Base-by-base conservation (phyloP, 2,888 invertebrate species). In the Octonoba sinensis region DNA sequence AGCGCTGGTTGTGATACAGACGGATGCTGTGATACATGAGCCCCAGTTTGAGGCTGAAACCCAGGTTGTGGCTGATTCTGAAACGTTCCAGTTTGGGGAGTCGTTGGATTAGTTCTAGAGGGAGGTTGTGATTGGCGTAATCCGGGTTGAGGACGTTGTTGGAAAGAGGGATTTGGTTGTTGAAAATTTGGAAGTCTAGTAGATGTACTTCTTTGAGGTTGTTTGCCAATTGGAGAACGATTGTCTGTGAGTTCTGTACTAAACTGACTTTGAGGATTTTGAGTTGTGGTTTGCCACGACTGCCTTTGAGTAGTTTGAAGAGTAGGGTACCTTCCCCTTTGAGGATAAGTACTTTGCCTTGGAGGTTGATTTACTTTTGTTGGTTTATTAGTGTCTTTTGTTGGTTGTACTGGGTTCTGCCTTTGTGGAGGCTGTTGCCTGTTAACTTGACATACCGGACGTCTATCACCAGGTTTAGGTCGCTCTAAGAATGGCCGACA, bases 391-490 rank as follows among this genome's bases (percentile, higher is more conserved):
- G 36, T 15, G 18, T 62, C 62, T 62, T 62, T 62, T 18, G n/a
- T 44, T n/a, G 62, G 62, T 1, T 62, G 16, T n/a, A n/a, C 36
- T 4, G 57, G 59, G 16, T 24, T 70, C 47, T 70, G 70, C 22
- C 46, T 22, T 54, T 54, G 46, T 18, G 12, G 12, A 18, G 62
- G 67, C 8, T 27, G 24, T 57, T 56, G 75, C 16, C 49, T 20
- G 18, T 74, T 74, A 24, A 36, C 65, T 59, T 47, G 69, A 51
- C 82, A 82, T 4, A 82, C 22, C 20, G 82, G 82, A 8, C 82
- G 57, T 56, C 76, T 56, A 62, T 82, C 82, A 11, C 76, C 76
- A 27, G 82, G 54, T n/a, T 60, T 13, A 15, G 82, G 82, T 18
- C 76, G 82, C 67, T 82, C 76, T 18, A 66, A 36, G 36, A 76